These are phyloP conservation scores for Cryptocephalus primarius DNA, from an alignment of 2,888 invertebrate genomes.

Conservation along the genomic window DNA sequence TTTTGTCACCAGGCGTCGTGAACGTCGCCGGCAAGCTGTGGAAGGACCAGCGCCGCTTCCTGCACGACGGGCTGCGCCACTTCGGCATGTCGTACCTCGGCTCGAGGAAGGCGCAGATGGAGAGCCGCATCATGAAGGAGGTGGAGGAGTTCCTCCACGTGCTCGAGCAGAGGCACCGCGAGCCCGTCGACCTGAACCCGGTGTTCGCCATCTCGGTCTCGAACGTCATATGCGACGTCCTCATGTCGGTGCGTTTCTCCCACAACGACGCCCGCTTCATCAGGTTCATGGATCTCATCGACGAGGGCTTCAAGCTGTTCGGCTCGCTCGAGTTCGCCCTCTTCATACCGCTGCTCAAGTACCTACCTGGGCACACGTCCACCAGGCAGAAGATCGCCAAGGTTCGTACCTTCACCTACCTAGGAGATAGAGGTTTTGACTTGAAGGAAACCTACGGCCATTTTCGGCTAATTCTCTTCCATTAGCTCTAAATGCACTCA, in stretches of 20 bases:
- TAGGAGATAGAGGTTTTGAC: neutral
- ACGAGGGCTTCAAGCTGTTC: constrained; percentile 83
- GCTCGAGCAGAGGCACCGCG: constrained; percentile 51
- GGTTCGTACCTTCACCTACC: constrained; percentile 21
- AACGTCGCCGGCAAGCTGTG: constrained; percentile 82
- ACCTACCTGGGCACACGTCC: constrained; percentile 43
- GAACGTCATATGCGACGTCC: constrained; percentile 82
- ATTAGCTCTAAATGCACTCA: too few species aligned
- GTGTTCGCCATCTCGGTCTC: constrained; percentile 71
- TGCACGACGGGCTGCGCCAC: constrained; percentile 73
- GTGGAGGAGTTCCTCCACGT: constrained; percentile 62
- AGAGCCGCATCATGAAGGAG: constrained; percentile 73
- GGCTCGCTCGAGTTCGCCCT: constrained; percentile 73
- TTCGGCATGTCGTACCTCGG: constrained; percentile 85
- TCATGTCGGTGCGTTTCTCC: constrained; percentile 80
- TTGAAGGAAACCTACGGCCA: neutral
- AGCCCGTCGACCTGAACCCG: constrained; percentile 63
- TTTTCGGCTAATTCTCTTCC: neutral
- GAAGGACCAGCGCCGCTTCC: constrained; percentile 81
- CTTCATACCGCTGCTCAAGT: constrained; percentile 69
- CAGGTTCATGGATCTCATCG: constrained; percentile 74
- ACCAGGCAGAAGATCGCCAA: constrained; percentile 44
- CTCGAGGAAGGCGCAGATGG: constrained; percentile 70
- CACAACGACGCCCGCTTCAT: constrained; percentile 66
- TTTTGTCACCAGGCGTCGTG: constrained; percentile 58